Evolutionary conservation across 2,113 vertebrate genomes (phyloP).

Genomic region (Nanorana parkeri): DNA sequence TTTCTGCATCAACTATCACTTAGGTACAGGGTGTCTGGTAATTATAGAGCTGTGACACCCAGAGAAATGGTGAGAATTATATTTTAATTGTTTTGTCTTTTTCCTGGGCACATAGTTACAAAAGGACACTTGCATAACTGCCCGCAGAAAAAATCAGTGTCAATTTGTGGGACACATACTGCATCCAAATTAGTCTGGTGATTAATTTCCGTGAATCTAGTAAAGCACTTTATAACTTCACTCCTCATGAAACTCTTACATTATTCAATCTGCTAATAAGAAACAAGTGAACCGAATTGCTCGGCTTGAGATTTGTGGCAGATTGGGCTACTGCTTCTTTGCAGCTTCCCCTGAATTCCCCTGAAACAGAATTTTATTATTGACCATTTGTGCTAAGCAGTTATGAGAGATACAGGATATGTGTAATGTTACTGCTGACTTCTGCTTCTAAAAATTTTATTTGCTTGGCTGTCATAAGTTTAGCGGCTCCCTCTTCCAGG

Average conservation of each 20-base stretch:
- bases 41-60: slow-evolving; percentile 24
- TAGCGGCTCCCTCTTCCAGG: no score
- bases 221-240: background rate
- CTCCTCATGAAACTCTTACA: background rate
- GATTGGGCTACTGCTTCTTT: no score
- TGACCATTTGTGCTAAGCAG: no score
- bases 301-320: no score
- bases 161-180: background rate
- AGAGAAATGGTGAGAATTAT: slow-evolving; percentile 27
- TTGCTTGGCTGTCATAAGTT: no score
- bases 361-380: no score
- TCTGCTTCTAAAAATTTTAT: no score
- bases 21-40: slow-evolving; percentile 28
- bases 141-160: slow-evolving; percentile 34
- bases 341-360: no score
- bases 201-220: no score
- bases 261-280: background rate
- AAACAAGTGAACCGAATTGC: no score
- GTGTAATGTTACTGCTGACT: no score
- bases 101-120: slow-evolving; percentile 23
- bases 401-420: no score
- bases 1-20: slow-evolving; percentile 23
- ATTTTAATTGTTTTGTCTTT: slow-evolving; percentile 32
- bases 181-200: background rate
- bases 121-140: slow-evolving; percentile 3